Evolutionary conservation across 2,113 vertebrate genomes (phyloP), one percentile per base, ranked within the genome.

Genomic region (Burhinus bistriatus): DNA sequence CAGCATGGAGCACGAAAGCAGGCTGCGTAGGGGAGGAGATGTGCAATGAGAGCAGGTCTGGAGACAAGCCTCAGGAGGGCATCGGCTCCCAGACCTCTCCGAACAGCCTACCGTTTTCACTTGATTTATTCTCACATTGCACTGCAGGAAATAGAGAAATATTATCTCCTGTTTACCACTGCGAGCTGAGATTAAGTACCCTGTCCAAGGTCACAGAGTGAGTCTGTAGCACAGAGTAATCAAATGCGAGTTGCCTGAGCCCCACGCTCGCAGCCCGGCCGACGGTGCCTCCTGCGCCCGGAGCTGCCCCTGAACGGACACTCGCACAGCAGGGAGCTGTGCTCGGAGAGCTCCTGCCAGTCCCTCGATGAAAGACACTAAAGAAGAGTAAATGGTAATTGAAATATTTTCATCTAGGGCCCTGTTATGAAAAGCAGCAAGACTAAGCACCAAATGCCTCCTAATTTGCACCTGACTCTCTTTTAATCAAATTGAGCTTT

Each of bases 121-220:
- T 68, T 82, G 86, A 92, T 96, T 95, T 96, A 97, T 95, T 91
- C 85, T 79, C 93, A 61, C 87, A 32, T 65, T 76, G 93, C 89
- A n/a, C 73, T 42, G 93, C 94, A 89, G 93, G 93, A 94, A 96
- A 96, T 26, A 57, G 91, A 91, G 95, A 91, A 94, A 87, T 89
- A 89, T 85, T 76, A 87, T 95, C 93, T 96, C 18, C 91, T 83
- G 89, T 82, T 87, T 40, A 87, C 94, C 80, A 51, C 52, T 9
- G 68, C 2, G 75, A 69, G 88, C 26, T 2, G 71, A 82, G 92
- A 80, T 71, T 21, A 83, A 95, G 86, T 2, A 29, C 68, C 83
- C 68, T 44, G 38, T 26, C 52, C 96, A 97, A 96, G 96, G 96
- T 95, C 96, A 92, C 23, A 0, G 49, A 76, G 79, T 2, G 30